A percentile compares a stretch with the other conserved stretches of the same genome.
phyloP scores from a whole-genome alignment of 2,888 invertebrate genomes.

The Unio delphinus region DNA sequence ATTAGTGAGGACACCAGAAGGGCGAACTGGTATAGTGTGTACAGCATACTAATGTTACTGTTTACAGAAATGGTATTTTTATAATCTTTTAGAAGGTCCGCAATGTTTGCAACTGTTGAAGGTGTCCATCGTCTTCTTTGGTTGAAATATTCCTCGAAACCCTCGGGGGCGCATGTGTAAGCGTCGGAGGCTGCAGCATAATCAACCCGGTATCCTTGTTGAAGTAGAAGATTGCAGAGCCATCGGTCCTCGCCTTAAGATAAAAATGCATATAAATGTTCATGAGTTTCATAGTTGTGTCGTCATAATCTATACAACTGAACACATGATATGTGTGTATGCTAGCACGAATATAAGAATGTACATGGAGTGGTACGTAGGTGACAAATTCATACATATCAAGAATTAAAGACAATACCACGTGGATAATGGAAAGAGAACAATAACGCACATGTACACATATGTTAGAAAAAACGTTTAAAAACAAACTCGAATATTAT shows the following conservation, averaged over 20 bases:
- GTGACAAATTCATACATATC: too few relatives aligned
- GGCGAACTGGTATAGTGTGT: constrained; percentile 70
- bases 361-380: too few relatives aligned
- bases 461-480: too few relatives aligned
- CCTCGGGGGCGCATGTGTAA: constrained; percentile 61
- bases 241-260: constrained; percentile 63
- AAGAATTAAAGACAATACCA: too few relatives aligned
- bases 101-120: constrained; percentile 61
- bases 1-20: constrained; percentile 96
- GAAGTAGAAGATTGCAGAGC: constrained; percentile 63
- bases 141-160: constrained; percentile 63
- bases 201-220: constrained; percentile 64
- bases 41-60: constrained; percentile 87
- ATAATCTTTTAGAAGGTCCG: constrained; percentile 77
- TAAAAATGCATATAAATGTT: too few relatives aligned
- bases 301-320: too few relatives aligned
- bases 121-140: constrained; percentile 64
- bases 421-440: too few relatives aligned
- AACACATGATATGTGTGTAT: too few relatives aligned
- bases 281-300: too few relatives aligned
- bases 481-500: too few relatives aligned
- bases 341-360: too few relatives aligned
- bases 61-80: constrained; percentile 95
- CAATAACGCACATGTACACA: too few relatives aligned
- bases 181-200: constrained; percentile 64